phyloP scores from a whole-genome alignment of 2,888 invertebrate species.

The Aphodius granarius region DNA sequence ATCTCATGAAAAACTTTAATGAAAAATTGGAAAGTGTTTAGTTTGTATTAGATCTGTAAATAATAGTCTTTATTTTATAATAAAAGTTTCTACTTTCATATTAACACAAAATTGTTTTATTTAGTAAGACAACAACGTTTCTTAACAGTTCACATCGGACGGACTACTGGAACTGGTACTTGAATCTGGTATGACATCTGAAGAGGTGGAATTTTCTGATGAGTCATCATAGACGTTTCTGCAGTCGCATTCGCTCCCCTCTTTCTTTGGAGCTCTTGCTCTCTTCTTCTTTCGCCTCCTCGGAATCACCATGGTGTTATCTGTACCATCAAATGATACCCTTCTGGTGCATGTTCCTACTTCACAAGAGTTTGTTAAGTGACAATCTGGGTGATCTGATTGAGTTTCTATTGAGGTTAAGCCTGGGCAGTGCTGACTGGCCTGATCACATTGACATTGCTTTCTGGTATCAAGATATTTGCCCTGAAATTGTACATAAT shows the following conservation, averaged over 20 bases:
- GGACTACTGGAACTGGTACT: background rate
- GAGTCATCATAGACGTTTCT: background rate
- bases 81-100: background rate
- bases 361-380: background rate
- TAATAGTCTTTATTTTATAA: background rate
- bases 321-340: background rate
- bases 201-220: background rate
- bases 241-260: background rate
- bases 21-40: background rate
- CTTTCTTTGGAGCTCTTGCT: background rate
- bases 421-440: too few relatives aligned
- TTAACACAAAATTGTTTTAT: background rate
- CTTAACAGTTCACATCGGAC: background rate
- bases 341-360: background rate
- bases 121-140: background rate
- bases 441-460: too few relatives aligned
- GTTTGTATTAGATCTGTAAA: background rate
- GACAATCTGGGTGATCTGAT: background rate
- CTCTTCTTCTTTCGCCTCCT: background rate
- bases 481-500: too few relatives aligned
- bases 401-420: background rate
- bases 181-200: background rate
- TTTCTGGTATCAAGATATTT: too few relatives aligned
- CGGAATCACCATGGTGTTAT: background rate
- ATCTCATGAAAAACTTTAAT: conserved; percentile 22